A percentile compares a stretch with the other conserved stretches of the same genome.
Conservation (phyloP, 2,797 vertebrate genomes). For the Silurus lanzhouensis region DNA sequence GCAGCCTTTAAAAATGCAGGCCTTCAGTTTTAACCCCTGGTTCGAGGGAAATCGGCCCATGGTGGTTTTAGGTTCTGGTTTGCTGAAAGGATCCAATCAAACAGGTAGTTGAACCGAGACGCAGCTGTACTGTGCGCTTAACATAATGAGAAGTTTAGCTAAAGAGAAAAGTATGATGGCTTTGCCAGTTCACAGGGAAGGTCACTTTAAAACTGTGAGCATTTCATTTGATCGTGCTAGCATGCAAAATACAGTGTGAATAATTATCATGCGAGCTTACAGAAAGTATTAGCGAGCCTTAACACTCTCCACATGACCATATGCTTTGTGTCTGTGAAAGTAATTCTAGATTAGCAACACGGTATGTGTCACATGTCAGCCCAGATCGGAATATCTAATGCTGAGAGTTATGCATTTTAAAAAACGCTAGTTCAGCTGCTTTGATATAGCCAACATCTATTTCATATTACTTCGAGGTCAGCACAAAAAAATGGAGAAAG, state of each 20-base stretch:
- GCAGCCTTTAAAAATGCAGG: slow-evolving; percentile 59
- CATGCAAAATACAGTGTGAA: not conserved
- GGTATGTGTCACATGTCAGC: slow-evolving; percentile 30
- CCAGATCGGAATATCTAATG: slow-evolving; percentile 31
- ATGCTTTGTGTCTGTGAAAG: slow-evolving; percentile 34
- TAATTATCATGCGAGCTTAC: not conserved
- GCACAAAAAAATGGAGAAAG: slow-evolving; percentile 23
- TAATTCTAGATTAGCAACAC: slow-evolving; percentile 24
- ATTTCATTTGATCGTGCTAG: not conserved
- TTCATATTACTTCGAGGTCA: slow-evolving; percentile 40
- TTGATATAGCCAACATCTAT: slow-evolving; percentile 37
- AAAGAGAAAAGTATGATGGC: slow-evolving; percentile 16
- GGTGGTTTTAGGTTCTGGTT: slow-evolving; percentile 18
- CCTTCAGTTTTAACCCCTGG: slow-evolving; percentile 37
- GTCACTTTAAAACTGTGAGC: not conserved
- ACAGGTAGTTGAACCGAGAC: slow-evolving; percentile 18
- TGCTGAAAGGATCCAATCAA: slow-evolving; percentile 6
- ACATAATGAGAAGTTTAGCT: slow-evolving; percentile 8
- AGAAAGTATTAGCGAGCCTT: not conserved
- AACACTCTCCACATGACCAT: slow-evolving; percentile 7
- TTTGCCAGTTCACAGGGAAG: not conserved
- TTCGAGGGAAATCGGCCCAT: slow-evolving; percentile 27
- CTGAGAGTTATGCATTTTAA: slow-evolving; percentile 31
- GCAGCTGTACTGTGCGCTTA: slow-evolving; percentile 27
- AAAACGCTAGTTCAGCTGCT: slow-evolving; percentile 37